phyloP scores from a whole-genome alignment of 1,140 invertebrate genomes.

The Meloidogyne floridensis region DNA sequence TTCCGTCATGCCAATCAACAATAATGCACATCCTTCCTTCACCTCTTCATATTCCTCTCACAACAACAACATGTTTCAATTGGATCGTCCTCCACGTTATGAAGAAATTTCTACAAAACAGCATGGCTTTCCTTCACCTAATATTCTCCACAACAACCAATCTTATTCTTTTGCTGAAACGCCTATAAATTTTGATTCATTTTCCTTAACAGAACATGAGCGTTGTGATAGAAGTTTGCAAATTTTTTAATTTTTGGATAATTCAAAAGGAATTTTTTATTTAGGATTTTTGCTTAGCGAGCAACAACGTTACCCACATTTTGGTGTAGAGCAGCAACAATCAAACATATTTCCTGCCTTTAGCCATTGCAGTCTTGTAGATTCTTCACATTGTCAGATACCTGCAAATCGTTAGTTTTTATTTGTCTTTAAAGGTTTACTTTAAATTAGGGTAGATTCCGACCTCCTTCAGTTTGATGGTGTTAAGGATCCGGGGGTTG shows the following conservation, averaged over 20 bases:
- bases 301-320: neutral
- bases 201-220: neutral
- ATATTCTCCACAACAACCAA: slow-evolving; percentile 8
- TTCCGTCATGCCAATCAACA: slow-evolving; percentile 19
- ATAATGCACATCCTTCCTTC: slow-evolving; percentile 4
- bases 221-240: neutral
- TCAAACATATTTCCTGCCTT: slow-evolving; percentile 37
- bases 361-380: slow-evolving; percentile 37
- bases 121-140: neutral
- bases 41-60: neutral
- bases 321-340: neutral
- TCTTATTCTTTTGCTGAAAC: neutral
- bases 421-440: neutral
- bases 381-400: neutral
- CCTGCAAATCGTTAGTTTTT: neutral
- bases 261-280: neutral
- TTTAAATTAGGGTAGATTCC: neutral
- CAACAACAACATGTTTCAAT: neutral
- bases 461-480: no score
- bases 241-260: neutral
- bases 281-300: neutral
- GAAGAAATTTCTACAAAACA: slow-evolving; percentile 3
- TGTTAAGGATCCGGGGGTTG: no score
- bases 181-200: slow-evolving; percentile 6
- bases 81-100: slow-evolving; percentile 6